Base-by-base conservation (phyloP, 1,140 invertebrate genomes). In the Drosophila nasuta region DNA sequence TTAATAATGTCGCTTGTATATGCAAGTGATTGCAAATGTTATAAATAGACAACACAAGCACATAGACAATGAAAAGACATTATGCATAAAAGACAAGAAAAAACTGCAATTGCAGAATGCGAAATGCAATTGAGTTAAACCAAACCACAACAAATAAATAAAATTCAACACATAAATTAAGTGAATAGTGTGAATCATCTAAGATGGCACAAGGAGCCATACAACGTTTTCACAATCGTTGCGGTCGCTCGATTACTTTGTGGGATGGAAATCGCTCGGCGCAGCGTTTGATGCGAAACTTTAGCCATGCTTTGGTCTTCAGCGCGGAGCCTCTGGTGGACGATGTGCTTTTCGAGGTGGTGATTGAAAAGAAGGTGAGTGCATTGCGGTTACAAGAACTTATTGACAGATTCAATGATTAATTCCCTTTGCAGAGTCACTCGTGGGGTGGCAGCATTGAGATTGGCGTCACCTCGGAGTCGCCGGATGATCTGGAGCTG, bases 381-480 rank as follows among this genome's bases (percentile, higher is more conserved):
- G 2, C 11, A 3, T 13, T 20, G 15, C 11, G 3, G n/a, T 46
- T 45, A 25, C 6, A 48, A 20, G 15, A 6, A 11, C 5, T 28
- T 0, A 54, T 28, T 25, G 25, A 25, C 17, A n/a, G 10, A 28
- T 11, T 20, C 1, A 46, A 35, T 4, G 1, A 17, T 30, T 43
- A 52, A 10, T 52, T 6, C 17, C 1, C 3, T 43, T 52, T 13
- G 6, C 60, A 96, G 96, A 95, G 96, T 69, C 95, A 95, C 85
- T 94, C 96, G 45, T 98, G 97, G 97, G 97, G 96, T 93, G 97
- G 97, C 20, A 97, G 96, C 75, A 95, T 99, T 86, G 97, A 98
- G 93, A 97, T 98, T 85, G 98, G 98, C 38, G 96, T 98, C 8
- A 98, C 97, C 13, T 95, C 96, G 30, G 95, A 95, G 79, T 96